Evolutionary conservation across 2,113 vertebrate genomes (phyloP), one percentile per base, ranked within the genome.

Genomic region (Poicephalus gulielmi): DNA sequence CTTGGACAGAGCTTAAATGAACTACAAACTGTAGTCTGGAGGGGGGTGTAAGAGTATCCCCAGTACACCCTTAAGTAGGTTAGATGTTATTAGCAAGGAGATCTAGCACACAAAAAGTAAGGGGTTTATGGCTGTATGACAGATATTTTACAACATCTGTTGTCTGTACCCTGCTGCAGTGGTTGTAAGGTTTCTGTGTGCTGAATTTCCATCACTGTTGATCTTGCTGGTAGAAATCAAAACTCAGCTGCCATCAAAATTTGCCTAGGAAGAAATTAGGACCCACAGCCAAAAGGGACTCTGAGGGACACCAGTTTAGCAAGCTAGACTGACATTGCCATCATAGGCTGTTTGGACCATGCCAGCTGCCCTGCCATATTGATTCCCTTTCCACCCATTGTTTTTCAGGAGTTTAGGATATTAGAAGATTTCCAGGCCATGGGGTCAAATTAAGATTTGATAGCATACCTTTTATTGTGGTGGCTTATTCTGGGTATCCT

Each of bases 51-150:
- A 70, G 25, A 52, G 16, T 35, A 23, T 25, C 33, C 22, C 17
- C 30, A 64, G 20, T 20, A 57, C 4, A 10, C 28, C 6, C 20
- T 27, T 76, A 15, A 52, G 37, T 35, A 64, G 44, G 33, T 76
- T 50, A 76, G 55, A 31, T 1, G 6, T 35, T 76, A 33, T 17
- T 50, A 24, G 24, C 0, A 2, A 63, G 62, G 20, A 64, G 43
- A 28, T 70, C 5, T 11, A 28, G 47, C 33, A 31, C 15, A 35
- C 11, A 23, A 12, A 6, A 60, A 20, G 6, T 47, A 28, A 49
- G n/a, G 23, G 43, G 0, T 17, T 80, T 50, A 13, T 7, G 28
- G 20, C 22, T 0, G 0, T 70, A 10, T 64, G 55, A 46, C 20
- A 28, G 37, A 8, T 16, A 35, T 18, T n/a, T 6, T 37, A 9